phyloP scores from a whole-genome alignment of 2,797 vertebrate genomes.

The Lepidocolaptes lacrymiger region DNA sequence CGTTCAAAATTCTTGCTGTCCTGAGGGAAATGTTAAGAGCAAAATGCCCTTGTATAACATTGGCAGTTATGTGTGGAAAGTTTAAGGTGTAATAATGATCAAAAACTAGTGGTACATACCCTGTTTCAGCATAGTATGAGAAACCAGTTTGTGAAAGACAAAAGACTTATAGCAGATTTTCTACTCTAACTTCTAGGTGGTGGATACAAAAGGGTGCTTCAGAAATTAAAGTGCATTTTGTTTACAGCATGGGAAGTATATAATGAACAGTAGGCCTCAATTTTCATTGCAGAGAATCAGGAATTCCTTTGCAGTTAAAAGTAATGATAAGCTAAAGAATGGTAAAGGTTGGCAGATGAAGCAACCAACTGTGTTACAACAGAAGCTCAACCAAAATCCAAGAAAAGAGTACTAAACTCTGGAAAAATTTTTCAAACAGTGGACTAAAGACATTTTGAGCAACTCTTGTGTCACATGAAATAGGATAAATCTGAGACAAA shows the following conservation, averaged over 20 bases:
- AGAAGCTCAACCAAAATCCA: not conserved
- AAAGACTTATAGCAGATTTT: not conserved
- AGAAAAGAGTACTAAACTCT: not conserved
- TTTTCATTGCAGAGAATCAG: not conserved
- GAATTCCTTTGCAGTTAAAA: not conserved
- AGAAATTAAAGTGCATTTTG: not conserved
- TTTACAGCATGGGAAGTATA: not conserved
- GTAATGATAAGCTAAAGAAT: not conserved
- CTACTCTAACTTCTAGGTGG: not conserved
- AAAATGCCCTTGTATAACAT: not conserved
- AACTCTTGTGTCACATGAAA: not conserved
- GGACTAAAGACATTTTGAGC: not conserved
- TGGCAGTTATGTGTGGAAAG: not conserved
- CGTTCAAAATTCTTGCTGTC: not conserved
- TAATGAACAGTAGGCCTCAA: not conserved
- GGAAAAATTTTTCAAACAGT: not conserved
- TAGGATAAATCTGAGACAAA: not conserved
- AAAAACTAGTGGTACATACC: not conserved
- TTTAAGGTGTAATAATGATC: not conserved
- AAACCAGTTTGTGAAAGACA: not conserved
- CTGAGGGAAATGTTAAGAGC: not conserved
- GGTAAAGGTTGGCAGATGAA: not conserved
- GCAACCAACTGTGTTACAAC: not conserved
- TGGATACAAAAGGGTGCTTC: not conserved
- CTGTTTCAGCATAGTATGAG: rapidly evolving